Conservation (phyloP, 37 sponge, comb jelly and placozoan species). For the Oscarella lobularis region DNA sequence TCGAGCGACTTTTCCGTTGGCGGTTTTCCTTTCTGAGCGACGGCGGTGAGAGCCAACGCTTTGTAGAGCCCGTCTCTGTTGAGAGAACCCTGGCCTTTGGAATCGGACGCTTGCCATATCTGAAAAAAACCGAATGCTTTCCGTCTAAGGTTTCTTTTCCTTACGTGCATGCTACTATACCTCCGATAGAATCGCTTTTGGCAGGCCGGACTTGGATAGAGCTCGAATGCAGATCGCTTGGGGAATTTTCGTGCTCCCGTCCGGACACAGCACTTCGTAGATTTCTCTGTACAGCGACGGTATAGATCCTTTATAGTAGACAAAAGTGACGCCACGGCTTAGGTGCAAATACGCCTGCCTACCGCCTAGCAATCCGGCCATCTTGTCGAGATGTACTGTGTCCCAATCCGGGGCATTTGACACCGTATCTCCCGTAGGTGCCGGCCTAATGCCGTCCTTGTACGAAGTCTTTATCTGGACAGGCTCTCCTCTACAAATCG, state of each 20-base stretch:
- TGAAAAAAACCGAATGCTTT: slow-evolving; percentile 3
- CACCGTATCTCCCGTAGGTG: too few relatives aligned
- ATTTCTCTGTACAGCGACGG: slow-evolving; percentile 55
- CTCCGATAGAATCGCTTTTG: slow-evolving; percentile 17
- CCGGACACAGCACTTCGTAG: slow-evolving; percentile 12
- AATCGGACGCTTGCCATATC: slow-evolving; percentile 56
- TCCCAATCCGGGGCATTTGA: too few relatives aligned
- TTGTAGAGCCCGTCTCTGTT: slow-evolving; percentile 53
- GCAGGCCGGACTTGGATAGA: slow-evolving; percentile 6
- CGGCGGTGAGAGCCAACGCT: slow-evolving; percentile 42
- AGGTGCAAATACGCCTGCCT: not conserved
- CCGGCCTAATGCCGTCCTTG: too few relatives aligned
- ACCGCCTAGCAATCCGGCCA: slow-evolving; percentile 21
- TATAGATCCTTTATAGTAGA: slow-evolving; percentile 34
- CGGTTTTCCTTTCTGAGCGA: slow-evolving; percentile 67
- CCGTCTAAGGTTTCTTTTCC: too few relatives aligned
- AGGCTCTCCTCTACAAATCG: slow-evolving; percentile 20
- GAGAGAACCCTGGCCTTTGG: slow-evolving; percentile 11
- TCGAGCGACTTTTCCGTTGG: slow-evolving; percentile 39
- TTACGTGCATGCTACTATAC: too few relatives aligned
- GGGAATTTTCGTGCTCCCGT: not conserved
- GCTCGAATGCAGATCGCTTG: not conserved
- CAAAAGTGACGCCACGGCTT: too few relatives aligned
- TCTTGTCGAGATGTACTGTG: too few relatives aligned
- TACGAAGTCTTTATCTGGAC: slow-evolving; percentile 18